Evolutionary conservation across 2,888 invertebrate species (phyloP), one percentile per base, ranked within the genome.

Genomic region (Cyaniris semiargus): DNA sequence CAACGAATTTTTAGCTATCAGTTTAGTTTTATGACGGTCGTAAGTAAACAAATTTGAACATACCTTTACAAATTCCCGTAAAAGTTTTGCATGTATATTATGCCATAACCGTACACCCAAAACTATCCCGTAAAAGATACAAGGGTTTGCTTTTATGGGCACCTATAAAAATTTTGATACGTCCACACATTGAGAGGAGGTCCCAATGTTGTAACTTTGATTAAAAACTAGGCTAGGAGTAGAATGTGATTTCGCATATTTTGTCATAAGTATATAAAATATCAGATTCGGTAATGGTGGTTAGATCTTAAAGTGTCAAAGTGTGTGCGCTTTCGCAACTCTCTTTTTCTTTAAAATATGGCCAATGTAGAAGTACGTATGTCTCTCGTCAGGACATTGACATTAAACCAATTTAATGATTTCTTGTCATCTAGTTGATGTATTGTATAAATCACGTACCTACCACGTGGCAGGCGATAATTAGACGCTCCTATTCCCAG

Each of bases 401-500:
- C n/a, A 53, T 58, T 56, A 6, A 10, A 58, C 8, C 60, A 23
- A 21, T 60, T 60, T 60, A 66, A 66, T 66, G 27, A 66, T 66
- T 66, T 27, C 27, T 27, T 58, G 13, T 31, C 66, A 10, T 21
- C 15, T 1, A 1, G 27, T 78, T 77, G 76, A 81, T 80, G 76
- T 79, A 75, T 87, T 86, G 86, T 84, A 89, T 86, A 88, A 89
- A 90, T 89, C 85, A 83, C 85, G 80, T 82, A 83, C 78, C 81
- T 81, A 82, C 78, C 78, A 80, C 79, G 89, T 88, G 89, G 87
- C 88, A 89, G 89, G 89, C 83, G 93, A 90, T 93, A 92, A 93
- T 90, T 90, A 90, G 91, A 86, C 85, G 76, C 66, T 76, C 70
- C 91, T 93, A 93, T 93, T 92, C 87, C 83, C 87, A 84, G 88